phyloP scores from a whole-genome alignment of 1,140 invertebrate genomes.

The Tetramorium simillimum region DNA sequence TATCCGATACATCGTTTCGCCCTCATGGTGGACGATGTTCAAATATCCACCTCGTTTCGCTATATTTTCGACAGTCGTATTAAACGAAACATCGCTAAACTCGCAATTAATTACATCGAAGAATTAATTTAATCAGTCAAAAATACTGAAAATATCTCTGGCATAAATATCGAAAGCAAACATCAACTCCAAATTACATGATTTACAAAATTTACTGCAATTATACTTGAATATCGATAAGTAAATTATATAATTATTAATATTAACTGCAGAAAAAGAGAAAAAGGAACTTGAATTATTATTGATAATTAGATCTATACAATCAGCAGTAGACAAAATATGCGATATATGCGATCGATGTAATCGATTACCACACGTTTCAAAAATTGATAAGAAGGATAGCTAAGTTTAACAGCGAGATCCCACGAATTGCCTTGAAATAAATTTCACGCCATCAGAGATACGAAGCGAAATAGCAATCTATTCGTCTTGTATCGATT shows the following conservation, averaged over 20 bases:
- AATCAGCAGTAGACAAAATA: neutral
- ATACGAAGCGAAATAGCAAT: conserved; percentile 14
- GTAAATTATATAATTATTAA: neutral
- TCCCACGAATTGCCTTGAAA: neutral
- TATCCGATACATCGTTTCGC: conserved; percentile 53
- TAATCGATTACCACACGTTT: neutral
- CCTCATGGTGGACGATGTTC: conserved; percentile 44
- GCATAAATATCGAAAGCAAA: conserved; percentile 4
- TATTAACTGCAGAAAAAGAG: neutral
- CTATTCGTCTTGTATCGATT: conserved; percentile 50
- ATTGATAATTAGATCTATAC: neutral
- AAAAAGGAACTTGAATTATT: conserved; percentile 1
- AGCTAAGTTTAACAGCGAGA: neutral
- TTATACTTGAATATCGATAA: conserved; percentile 17
- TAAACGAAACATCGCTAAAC: neutral
- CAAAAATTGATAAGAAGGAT: neutral
- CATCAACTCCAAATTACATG: neutral
- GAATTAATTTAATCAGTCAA: conserved; percentile 25
- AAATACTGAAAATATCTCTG: neutral
- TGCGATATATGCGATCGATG: too few species aligned
- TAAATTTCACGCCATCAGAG: neutral
- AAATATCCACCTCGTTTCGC: conserved; percentile 21
- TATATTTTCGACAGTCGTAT: neutral
- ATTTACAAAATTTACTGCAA: neutral
- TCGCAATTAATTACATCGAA: conserved; percentile 10